Evolutionary conservation across 2,113 vertebrate species (phyloP), one percentile per base, ranked within the genome.

Genomic region (Cottus gobio): DNA sequence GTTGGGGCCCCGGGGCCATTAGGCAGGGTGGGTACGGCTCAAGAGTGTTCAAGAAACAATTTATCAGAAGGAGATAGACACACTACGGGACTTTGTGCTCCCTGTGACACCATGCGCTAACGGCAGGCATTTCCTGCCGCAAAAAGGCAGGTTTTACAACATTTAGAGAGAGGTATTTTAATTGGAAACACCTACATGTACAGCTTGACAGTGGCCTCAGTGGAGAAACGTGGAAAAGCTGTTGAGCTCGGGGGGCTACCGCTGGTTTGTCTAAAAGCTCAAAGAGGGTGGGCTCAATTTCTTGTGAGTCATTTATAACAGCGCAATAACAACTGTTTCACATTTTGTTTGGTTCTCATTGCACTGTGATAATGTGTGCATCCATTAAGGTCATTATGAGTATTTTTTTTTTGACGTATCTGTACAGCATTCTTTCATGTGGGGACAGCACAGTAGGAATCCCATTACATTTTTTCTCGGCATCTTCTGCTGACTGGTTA

Each of bases 101-200:
- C 80, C 81, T 80, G 85, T 90, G 88, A 92, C 87, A 91, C 88
- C 79, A 52, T 34, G 87, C 79, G 70, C 71, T 78, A 79, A 82
- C 61, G 75, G 80, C 90, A 85, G 90, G 88, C 90, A 91, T 93
- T 92, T 94, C 91, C 93, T 93, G 76, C 75, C 70, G 83, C 12
- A 24, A 85, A 89, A 76, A 72, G 79, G 85, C 86, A 90, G 82
- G 86, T 92, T 91, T 87, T 89, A 92, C 88, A 90, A 85, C 91
- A 91, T 92, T 93, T 87, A 86, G 77, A 85, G 58, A 77, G 90
- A 92, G 86, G 91, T 91, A 93, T 93, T 94, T 92, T 92, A 94
- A 93, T 93, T 90, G 90, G 90, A 93, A 91, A 84, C 93, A 93
- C 87, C 87, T 54, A 54, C 10, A 54, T 54, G 52, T 90, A 52